Percentiles rank a stretch among this genome's conserved stretches.
Conservation (phyloP, 1,140 invertebrate species). For the Pygmarrhopalites habei region DNA sequence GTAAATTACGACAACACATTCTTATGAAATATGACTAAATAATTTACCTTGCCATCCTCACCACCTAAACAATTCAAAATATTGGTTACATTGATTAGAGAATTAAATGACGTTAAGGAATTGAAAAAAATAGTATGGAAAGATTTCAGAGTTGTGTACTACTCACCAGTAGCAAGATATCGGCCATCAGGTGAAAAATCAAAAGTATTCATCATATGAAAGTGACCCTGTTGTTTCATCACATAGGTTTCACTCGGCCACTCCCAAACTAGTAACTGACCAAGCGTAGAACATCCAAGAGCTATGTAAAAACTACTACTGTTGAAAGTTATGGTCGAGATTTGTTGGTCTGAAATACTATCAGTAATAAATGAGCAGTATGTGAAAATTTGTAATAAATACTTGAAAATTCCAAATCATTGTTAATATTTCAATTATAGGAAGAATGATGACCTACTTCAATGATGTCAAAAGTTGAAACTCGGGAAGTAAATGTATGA, state of each 20-base stretch:
- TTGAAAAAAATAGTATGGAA: too few relatives aligned
- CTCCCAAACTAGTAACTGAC: slow-evolving; percentile 94
- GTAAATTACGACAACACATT: too few relatives aligned
- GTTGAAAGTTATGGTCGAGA: slow-evolving; percentile 75
- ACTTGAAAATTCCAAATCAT: background rate
- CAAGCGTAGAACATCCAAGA: slow-evolving; percentile 70
- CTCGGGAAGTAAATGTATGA: slow-evolving; percentile 86
- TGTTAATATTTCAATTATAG: background rate
- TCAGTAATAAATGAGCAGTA: slow-evolving; percentile 31
- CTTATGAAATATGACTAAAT: background rate
- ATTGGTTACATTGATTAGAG: too few relatives aligned
- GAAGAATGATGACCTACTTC: slow-evolving; percentile 49
- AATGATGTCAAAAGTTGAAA: slow-evolving; percentile 86
- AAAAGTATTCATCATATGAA: slow-evolving; percentile 76
- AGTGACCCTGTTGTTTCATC: slow-evolving; percentile 94
- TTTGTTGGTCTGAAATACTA: slow-evolving; percentile 70
- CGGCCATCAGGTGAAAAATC: slow-evolving; percentile 86
- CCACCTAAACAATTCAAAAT: too few relatives aligned
- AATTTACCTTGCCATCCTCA: slow-evolving; percentile 76
- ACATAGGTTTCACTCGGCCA: slow-evolving; percentile 99
- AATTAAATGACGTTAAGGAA: too few relatives aligned
- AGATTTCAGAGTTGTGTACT: too few relatives aligned
- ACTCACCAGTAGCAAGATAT: slow-evolving; percentile 85
- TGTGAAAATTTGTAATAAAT: slow-evolving; percentile 10
- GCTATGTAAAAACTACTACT: slow-evolving; percentile 90